phyloP scores from a whole-genome alignment of 2,113 vertebrate species.

The Eulemur macaco region DNA sequence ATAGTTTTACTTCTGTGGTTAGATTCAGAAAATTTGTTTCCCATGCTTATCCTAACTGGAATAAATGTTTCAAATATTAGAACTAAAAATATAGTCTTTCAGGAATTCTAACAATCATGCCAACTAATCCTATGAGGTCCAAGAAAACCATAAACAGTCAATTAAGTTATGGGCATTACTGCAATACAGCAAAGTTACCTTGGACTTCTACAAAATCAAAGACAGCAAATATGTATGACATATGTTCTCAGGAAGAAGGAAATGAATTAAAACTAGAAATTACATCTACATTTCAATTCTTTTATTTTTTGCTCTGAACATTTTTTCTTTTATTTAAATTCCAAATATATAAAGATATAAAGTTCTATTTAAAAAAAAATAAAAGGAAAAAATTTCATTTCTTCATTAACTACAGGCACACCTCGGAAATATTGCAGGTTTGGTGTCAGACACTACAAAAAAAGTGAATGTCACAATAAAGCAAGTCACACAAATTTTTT shows the following conservation, averaged over 20 bases:
- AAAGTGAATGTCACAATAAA: neutral
- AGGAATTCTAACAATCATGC: neutral
- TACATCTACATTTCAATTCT: neutral
- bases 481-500: neutral
- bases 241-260: neutral
- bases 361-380: neutral
- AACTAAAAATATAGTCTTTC: neutral
- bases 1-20: neutral
- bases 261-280: neutral
- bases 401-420: neutral
- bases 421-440: neutral
- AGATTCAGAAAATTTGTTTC: neutral
- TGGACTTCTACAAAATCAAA: neutral
- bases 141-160: neutral
- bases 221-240: neutral
- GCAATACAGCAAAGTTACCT: neutral
- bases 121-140: neutral
- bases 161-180: neutral
- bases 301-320: neutral
- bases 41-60: neutral
- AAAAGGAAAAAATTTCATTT: neutral
- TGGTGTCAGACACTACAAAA: neutral
- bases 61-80: neutral
- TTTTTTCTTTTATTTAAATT: neutral
- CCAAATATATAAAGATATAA: neutral